Base-by-base conservation (phyloP, 2,888 invertebrate genomes). In the Phorcus lineatus region DNA sequence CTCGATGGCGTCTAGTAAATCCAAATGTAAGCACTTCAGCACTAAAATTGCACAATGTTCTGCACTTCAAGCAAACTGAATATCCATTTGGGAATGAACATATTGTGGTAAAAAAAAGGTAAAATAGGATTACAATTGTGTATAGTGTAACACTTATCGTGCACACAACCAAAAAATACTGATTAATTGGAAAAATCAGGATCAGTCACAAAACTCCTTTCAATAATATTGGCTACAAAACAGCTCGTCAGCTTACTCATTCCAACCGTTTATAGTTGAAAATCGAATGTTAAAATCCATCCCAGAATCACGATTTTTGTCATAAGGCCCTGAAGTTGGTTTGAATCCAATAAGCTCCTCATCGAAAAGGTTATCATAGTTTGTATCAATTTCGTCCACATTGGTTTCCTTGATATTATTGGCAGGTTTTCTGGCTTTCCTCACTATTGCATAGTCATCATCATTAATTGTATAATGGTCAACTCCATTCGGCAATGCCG, bases 381-480 rank as follows among this genome's bases (percentile, higher is more conserved):
- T 74, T 11, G 82, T 74, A 36, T 82, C 82, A 0, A 28, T 40
- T 13, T 52, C 66, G 36, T n/a, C 74, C 16, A 22, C 16, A 22
- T 52, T 28, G 17, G 78, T 19, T 28, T 84, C 81, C 79, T 81
- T 81, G 40, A 66, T 78, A 13, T 87, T 85, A 74, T 84, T 82
- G 13, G 84, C 83, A 3, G 86, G 85, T 67, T 86, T 87, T 77
- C 9, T 85, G 74, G 31, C 82, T 85, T 81, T 89, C 83, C 75
- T 85, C 84, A 86, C 84, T 24, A 86, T 53, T 2, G 86, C 86
- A 74, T 86, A 86, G 47, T 86, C 86, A 77, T 86, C 86, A 31
- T 86, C 78, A 76, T 86, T 86, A 13, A 86, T 74, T 47, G 66
- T 70, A 74, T 83, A 86, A 54, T 86, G 86, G 77, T 87, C 86